Conservation (phyloP, 2,888 invertebrate species). For the Chaitophorus viminalis region DNA sequence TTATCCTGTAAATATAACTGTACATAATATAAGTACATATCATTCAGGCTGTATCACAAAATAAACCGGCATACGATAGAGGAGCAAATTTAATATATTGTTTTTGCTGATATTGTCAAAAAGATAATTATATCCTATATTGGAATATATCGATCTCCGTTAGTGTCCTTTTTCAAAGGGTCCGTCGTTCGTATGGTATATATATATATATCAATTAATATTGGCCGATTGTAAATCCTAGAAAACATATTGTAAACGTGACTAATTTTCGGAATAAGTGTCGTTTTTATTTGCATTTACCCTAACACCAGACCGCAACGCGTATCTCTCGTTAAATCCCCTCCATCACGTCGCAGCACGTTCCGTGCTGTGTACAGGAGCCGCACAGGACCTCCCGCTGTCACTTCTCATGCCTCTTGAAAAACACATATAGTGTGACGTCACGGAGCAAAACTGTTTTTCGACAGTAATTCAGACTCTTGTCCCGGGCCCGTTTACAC, state of each 20-base stretch:
- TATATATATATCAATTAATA: too few relatives aligned
- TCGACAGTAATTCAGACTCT: conserved; percentile 58
- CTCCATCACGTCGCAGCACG: conserved; percentile 13
- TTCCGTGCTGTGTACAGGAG: conserved; percentile 6
- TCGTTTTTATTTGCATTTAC: conserved; percentile 28
- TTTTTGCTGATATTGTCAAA: too few relatives aligned
- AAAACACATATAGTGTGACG: conserved; percentile 41
- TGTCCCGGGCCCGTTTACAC: conserved; percentile 41
- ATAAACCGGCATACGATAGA: too few relatives aligned
- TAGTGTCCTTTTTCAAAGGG: not conserved
- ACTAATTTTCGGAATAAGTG: conserved; percentile 51
- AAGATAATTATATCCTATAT: too few relatives aligned
- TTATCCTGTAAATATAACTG: too few relatives aligned
- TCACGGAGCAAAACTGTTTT: conserved; percentile 42
- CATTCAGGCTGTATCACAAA: too few relatives aligned
- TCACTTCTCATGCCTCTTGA: conserved; percentile 62
- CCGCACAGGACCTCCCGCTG: conserved; percentile 57
- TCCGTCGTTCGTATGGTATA: too few relatives aligned
- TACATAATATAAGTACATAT: too few relatives aligned
- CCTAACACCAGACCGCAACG: conserved; percentile 47
- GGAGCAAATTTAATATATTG: too few relatives aligned
- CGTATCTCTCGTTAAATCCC: conserved; percentile 12
- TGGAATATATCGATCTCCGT: not conserved
- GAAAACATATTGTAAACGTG: conserved; percentile 17
- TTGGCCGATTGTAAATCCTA: conserved; percentile 9